Evolutionary conservation across 2,113 vertebrate genomes (phyloP).

Genomic region (Tor tambroides): DNA sequence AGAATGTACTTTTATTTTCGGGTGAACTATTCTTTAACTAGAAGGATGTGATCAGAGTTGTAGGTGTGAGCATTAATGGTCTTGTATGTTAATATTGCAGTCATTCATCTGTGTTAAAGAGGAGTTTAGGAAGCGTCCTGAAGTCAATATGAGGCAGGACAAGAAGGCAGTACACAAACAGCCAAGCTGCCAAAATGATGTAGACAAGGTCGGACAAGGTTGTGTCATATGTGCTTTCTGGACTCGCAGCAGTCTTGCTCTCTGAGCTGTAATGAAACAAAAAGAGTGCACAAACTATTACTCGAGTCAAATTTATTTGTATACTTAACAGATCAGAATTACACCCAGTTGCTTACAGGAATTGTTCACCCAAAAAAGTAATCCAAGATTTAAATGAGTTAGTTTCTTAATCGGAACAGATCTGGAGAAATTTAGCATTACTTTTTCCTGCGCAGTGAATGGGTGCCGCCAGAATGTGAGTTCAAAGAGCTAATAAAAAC

Average conservation of each 20-base stretch:
- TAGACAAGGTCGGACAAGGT: slow-evolving; percentile 72
- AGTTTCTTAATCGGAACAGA: too few relatives aligned
- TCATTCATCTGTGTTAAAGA: slow-evolving; percentile 71
- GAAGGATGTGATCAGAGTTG: not conserved
- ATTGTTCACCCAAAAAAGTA: too few relatives aligned
- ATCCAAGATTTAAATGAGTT: too few relatives aligned
- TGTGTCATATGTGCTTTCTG: slow-evolving; percentile 2
- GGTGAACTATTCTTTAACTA: not conserved
- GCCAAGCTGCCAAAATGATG: slow-evolving; percentile 86
- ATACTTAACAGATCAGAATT: not conserved
- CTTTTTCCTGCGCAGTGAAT: too few relatives aligned
- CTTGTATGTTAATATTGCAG: not conserved
- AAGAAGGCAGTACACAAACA: slow-evolving; percentile 88
- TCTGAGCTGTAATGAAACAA: slow-evolving; percentile 46
- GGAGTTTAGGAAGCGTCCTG: slow-evolving; percentile 66
- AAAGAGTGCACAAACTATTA: slow-evolving; percentile 1
- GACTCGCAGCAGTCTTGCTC: not conserved
- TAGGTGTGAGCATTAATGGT: not conserved
- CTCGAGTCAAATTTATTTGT: too few relatives aligned
- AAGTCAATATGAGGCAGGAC: slow-evolving; percentile 87
- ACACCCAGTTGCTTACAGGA: too few relatives aligned
- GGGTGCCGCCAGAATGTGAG: too few relatives aligned
- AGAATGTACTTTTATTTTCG: not conserved
- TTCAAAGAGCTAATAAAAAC: too few relatives aligned
- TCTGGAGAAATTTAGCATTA: too few relatives aligned